Conservation (phyloP, 1,140 invertebrate species). For the Drosophila leontia region DNA sequence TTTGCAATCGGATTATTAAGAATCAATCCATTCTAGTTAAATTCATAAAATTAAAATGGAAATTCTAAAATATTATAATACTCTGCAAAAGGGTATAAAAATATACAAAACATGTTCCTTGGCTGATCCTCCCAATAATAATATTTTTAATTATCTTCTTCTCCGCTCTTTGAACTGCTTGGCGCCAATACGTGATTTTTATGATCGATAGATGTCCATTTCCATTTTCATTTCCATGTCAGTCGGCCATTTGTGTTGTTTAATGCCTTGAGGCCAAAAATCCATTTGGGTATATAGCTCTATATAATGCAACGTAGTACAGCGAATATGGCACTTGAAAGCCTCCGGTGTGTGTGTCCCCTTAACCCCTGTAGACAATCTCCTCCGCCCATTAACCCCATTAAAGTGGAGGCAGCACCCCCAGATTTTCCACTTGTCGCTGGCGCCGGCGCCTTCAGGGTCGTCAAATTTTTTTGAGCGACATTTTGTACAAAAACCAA, state of each 20-base stretch:
- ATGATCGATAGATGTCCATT: slow-evolving; percentile 31
- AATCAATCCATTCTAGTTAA: too few species aligned
- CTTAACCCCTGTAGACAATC: background rate
- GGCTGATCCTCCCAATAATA: slow-evolving; percentile 2
- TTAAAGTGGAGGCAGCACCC: background rate
- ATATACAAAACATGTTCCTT: background rate
- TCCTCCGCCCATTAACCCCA: background rate
- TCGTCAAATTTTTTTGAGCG: slow-evolving; percentile 63
- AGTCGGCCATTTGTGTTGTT: slow-evolving; percentile 5
- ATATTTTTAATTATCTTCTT: slow-evolving; percentile 19
- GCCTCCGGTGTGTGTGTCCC: slow-evolving; percentile 24
- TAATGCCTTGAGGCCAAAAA: slow-evolving; percentile 43
- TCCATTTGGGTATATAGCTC: slow-evolving; percentile 36
- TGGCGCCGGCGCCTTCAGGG: slow-evolving; percentile 64
- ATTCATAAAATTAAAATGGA: too few species aligned
- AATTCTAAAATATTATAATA: too few species aligned
- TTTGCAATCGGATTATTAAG: too few species aligned
- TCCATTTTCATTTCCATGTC: slow-evolving; percentile 18
- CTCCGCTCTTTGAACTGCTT: slow-evolving; percentile 13
- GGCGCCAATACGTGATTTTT: slow-evolving; percentile 20
- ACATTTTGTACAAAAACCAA: slow-evolving; percentile 51
- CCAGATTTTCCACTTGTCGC: slow-evolving; percentile 48
- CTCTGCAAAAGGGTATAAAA: background rate
- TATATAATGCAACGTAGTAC: slow-evolving; percentile 31
- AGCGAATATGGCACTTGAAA: slow-evolving; percentile 39